Conservation (phyloP, 2,888 invertebrate genomes). For the Dichetophora obliterata region DNA sequence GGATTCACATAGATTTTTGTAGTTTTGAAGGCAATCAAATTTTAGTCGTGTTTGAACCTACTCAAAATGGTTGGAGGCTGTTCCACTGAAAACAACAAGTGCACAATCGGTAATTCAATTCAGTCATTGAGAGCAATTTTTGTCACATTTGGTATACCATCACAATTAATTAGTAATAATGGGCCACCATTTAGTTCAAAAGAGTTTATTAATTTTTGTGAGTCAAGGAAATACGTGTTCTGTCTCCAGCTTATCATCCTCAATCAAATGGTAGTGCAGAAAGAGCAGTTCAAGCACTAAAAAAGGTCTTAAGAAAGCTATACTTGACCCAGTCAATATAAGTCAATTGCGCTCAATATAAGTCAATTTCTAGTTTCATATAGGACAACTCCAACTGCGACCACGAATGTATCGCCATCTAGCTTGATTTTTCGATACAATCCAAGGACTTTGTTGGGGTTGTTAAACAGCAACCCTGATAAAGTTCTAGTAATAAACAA, state of each 20-base stretch:
- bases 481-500: no score
- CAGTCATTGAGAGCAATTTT: not conserved
- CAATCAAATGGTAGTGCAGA: not conserved
- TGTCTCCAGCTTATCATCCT: not conserved
- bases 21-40: not conserved
- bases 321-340: no score
- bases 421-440: no score
- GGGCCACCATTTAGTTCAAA: not conserved
- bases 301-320: not conserved
- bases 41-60: not conserved
- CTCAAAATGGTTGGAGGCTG: not conserved
- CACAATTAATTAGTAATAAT: not conserved
- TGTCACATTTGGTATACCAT: not conserved
- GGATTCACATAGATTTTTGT: no score
- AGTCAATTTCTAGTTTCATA: not conserved
- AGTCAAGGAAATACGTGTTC: not conserved
- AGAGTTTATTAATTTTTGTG: not conserved
- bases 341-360: not conserved
- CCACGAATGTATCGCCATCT: no score
- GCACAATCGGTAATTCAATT: not conserved
- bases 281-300: not conserved
- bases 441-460: no score
- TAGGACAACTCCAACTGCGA: not conserved
- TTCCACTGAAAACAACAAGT: not conserved
- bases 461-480: no score